These are phyloP conservation scores for Orycteropus afer DNA, from an alignment of 2,113 vertebrate genomes.

Conservation along the genomic window DNA sequence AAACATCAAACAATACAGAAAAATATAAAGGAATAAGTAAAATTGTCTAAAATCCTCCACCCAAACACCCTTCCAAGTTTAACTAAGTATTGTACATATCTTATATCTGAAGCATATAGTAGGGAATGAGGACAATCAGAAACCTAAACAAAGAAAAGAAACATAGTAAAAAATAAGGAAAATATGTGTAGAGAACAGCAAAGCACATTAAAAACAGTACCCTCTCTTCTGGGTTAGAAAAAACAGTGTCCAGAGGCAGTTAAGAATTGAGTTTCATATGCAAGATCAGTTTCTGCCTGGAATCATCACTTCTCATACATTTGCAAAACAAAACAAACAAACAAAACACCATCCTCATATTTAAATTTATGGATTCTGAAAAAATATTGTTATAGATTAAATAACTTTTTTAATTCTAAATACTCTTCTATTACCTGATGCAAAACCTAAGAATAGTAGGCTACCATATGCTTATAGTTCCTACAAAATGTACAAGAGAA, in stretches of 20 bases:
- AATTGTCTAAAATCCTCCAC: not conserved
- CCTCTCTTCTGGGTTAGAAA: not conserved
- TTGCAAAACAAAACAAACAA: not conserved
- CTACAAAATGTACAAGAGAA: conserved; percentile 53
- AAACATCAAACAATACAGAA: not conserved
- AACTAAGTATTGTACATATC: not conserved
- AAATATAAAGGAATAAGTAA: conserved; percentile 37
- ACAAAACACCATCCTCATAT: not conserved
- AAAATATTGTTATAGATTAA: not conserved
- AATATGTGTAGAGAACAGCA: not conserved
- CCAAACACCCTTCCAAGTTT: not conserved
- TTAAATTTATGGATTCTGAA: conserved; percentile 7
- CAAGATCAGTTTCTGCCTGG: not conserved
- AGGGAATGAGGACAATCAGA: not conserved
- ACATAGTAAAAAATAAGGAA: not conserved
- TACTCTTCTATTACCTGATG: conserved; percentile 6
- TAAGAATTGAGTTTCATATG: conserved; percentile 18
- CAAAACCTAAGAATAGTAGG: conserved; percentile 15
- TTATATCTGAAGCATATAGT: not conserved
- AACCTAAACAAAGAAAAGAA: not conserved
- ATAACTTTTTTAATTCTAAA: conserved; percentile 15
- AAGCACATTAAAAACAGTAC: not conserved
- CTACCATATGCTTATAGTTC: conserved; percentile 23
- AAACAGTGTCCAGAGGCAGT: not conserved
- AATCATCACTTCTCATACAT: not conserved